Evolutionary conservation across 2,113 vertebrate genomes (phyloP), one percentile per base, ranked within the genome.

Genomic region (Pipra filicauda): DNA sequence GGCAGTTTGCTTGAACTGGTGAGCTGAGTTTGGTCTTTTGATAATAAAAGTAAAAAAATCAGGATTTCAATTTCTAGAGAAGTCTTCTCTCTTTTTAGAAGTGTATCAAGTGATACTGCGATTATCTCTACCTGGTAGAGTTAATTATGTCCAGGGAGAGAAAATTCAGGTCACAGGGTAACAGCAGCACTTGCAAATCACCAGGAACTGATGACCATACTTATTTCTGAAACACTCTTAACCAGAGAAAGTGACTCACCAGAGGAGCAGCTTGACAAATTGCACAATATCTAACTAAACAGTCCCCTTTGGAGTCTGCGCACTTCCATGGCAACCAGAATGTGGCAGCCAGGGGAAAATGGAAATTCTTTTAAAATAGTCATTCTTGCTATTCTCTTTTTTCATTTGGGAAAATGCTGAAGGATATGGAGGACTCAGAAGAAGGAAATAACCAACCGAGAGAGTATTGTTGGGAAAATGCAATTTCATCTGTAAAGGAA

Each of bases 271-370:
- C 87, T 94, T 92, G 91, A 95, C 79, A 85, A 95, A 95, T 84
- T 37, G 80, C 91, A 95, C 91, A 95, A 81, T 94, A 92, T 89
- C 84, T 67, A 78, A 55, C 91, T 67, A 23, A 95, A 82, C 57
- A 64, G 65, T 46, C 44, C 88, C 85, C 96, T 87, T 65, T 79
- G 80, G 95, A 91, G 89, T 65, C 52, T 87, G 92, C 0, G 8
- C 84, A 91, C 59, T 91, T 94, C 94, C 95, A 96, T 96, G 95
- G 95, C 92, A 97, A 96, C 97, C 69, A 71, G 83, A 91, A 93
- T n/a, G 71, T 88, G 84, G 86, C 89, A 95, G 88, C 83, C 80
- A 48, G 76, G 54, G 76, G 69, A 79, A 93, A 93, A 95, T 94
- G 85, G 90, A 95, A 95, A 94, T 91, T 95, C 91, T 95, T 89